A percentile compares a stretch with the other conserved stretches of the same genome.
phyloP scores from a whole-genome alignment of 2,888 invertebrate genomes.

The Hyalella azteca region DNA sequence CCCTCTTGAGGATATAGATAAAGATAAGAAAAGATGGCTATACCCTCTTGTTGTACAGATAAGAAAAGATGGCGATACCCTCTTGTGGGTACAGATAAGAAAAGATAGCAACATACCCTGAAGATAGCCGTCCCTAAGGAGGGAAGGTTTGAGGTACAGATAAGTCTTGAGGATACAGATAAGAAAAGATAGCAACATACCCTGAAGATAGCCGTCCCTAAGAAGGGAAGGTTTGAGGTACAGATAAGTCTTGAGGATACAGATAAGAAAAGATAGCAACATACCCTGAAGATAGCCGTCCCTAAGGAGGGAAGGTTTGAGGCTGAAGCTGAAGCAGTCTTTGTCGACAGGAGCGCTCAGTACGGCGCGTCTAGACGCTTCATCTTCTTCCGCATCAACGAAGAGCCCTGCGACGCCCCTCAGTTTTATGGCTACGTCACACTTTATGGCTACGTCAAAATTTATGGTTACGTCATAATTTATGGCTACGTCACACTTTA shows the following conservation, averaged over 20 bases:
- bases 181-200: slow-evolving; percentile 11
- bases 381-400: not conserved
- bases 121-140: not conserved
- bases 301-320: slow-evolving; percentile 30
- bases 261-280: slow-evolving; percentile 28
- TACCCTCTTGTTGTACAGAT: too few relatives aligned
- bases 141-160: too few relatives aligned
- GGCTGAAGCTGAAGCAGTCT: slow-evolving; percentile 51
- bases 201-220: not conserved
- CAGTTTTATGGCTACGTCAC: too few relatives aligned
- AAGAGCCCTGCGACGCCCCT: not conserved
- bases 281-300: slow-evolving; percentile 27
- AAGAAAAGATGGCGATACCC: too few relatives aligned
- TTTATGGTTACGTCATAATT: too few relatives aligned
- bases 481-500: too few relatives aligned
- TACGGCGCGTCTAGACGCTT: slow-evolving; percentile 30
- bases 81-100: too few relatives aligned
- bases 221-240: slow-evolving; percentile 19
- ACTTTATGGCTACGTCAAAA: too few relatives aligned
- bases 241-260: slow-evolving; percentile 44
- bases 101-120: not conserved
- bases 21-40: not conserved
- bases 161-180: too few relatives aligned
- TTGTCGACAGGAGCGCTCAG: slow-evolving; percentile 50
- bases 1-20: too few relatives aligned